Conservation (phyloP, 2,888 invertebrate species). For the Oxycera nigricornis region DNA sequence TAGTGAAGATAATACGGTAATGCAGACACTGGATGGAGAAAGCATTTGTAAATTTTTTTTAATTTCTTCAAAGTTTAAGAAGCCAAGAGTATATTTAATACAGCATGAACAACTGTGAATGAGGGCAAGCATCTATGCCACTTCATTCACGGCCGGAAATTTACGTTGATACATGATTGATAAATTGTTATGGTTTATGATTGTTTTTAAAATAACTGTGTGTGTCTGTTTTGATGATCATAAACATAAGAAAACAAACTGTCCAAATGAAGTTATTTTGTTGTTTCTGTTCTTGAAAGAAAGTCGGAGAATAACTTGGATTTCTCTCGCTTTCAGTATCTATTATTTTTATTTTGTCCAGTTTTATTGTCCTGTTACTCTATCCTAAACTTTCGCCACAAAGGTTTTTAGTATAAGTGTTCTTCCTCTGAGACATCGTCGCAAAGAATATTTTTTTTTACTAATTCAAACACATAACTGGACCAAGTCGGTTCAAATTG, state of each 20-base stretch:
- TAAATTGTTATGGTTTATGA: constrained; percentile 21
- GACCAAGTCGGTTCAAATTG: neutral
- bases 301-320: neutral
- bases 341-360: neutral
- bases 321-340: neutral
- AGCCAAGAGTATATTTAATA: neutral
- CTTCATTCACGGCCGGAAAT: neutral
- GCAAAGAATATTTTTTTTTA: neutral
- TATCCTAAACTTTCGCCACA: neutral
- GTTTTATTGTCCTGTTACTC: neutral
- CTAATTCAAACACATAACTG: neutral
- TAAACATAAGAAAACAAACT: constrained; percentile 25
- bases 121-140: neutral
- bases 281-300: constrained; percentile 11
- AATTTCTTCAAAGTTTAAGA: constrained; percentile 15
- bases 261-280: neutral
- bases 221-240: constrained; percentile 4
- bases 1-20: neutral
- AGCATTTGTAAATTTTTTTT: constrained; percentile 30
- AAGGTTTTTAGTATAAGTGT: neutral
- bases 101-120: neutral
- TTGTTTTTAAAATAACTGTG: neutral
- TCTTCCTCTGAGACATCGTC: constrained; percentile 26
- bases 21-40: neutral
- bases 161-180: constrained; percentile 8